phyloP scores from a whole-genome alignment of 2,888 invertebrate genomes.

The Drosophila limbata region DNA sequence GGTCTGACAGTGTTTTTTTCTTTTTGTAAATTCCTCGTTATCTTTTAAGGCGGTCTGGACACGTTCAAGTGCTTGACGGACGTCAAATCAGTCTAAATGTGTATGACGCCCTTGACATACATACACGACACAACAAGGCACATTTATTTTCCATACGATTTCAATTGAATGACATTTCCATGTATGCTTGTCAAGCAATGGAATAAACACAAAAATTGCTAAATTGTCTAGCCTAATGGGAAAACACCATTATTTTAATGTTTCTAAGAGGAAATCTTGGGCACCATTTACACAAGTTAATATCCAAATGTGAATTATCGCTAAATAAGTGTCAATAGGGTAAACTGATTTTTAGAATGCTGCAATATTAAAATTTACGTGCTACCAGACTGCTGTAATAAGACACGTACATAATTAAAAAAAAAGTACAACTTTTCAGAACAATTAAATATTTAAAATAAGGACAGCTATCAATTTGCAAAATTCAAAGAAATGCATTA shows the following conservation, averaged over 20 bases:
- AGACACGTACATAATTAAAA: not conserved
- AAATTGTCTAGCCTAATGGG: not conserved
- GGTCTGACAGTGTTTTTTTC: conserved; percentile 27
- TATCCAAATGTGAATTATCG: not conserved
- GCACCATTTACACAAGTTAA: not conserved
- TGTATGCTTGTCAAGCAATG: not conserved
- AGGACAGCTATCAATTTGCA: no score
- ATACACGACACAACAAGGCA: conserved; percentile 1
- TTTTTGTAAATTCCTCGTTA: no score
- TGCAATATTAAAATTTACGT: not conserved
- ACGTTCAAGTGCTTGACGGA: conserved; percentile 8
- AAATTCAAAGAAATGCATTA: no score
- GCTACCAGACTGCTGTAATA: not conserved
- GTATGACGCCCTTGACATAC: not conserved
- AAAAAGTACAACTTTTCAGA: not conserved
- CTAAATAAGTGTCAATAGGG: not conserved
- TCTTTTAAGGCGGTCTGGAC: conserved; percentile 22
- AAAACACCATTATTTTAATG: not conserved
- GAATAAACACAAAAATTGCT: not conserved
- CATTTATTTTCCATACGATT: not conserved
- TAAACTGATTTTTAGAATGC: not conserved
- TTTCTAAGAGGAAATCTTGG: not conserved
- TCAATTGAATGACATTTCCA: not conserved
- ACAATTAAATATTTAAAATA: not conserved
- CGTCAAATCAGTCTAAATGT: not conserved